Base-by-base conservation (phyloP, 2,888 invertebrate genomes). In the Cheilosia scutellata region DNA sequence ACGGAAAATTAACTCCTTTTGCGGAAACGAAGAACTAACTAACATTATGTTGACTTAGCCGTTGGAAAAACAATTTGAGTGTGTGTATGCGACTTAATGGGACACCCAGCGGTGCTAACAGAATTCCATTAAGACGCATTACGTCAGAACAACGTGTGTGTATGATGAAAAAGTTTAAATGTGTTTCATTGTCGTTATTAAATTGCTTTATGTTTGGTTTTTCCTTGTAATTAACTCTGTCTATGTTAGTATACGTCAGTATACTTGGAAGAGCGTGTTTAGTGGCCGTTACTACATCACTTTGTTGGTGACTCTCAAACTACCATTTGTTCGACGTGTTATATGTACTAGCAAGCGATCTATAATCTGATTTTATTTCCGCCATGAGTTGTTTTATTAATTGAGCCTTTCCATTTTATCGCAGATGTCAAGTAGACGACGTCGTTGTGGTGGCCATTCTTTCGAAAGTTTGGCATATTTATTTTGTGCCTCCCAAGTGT, bases 1-100 rank as follows among this genome's bases (percentile, higher is more conserved):
- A 77, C 31, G 47, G 72, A 68, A 86, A 82, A 86, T 86, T 66
- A 86, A 72, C 76, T 86, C 65, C 66, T 68, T 71, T 42, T 71
- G 49, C 42, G 13, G 25, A 33, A 31, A 63, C 25, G 2, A 16
- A 27, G 44, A 70, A 55, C 33, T 63, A 58, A 70, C 37, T 63
- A 44, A 55, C 40, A 37, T 37, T 44, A 53, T 74, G 79, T 84
- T 75, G 75, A 72, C 71, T 82, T 72, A 77, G 71, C 47, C 57
- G 60, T 60, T 70, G 49, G 25, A 51, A 60, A 70, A 74, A 62
- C 74, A 70, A 57, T 63, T 72, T 44, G 16, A 63, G 51, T 57
- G 47, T 62, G 44, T 70, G 47, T 62, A 37, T 70, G 37, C 33
- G 57, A 42, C 40, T 75, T 84, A 80, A 84, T 80, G 84, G 66